Evolutionary conservation across 2,888 invertebrate species (phyloP), one percentile per base, ranked within the genome.

Genomic region (Chrysolina haemoptera): DNA sequence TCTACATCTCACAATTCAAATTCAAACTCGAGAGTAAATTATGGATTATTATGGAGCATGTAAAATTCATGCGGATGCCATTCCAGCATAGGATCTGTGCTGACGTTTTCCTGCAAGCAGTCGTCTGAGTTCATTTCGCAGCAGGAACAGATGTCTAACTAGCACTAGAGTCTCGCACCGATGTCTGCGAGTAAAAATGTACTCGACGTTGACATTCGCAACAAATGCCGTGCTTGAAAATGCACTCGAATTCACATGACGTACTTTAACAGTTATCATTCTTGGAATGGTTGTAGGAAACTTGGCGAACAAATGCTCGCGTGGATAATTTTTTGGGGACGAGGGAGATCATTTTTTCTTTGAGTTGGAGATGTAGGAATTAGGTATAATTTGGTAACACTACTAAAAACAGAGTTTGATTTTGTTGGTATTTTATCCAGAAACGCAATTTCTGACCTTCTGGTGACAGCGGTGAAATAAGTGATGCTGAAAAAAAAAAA

Each of bases 141-240:
- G 67, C 67, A 53, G 67, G 53, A 67, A 67, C 67, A 53, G 67
- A 67, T 67, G 67, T 67, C 67, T 53, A 18, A 67, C 67, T 27
- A 18, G 40, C 67, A 67, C 67, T 67, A 67, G 50, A 67, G 40
- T 9, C 10, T 40, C 35, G 50, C 67, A 10, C 18, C 16, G 35
- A 67, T 14, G 41, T 67, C 67, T 53, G 18, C 16, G 10, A 40
- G n/a, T 55, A 14, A 53, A 67, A 67, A 67, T 50, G 48, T 18
- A 11, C 18, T 40, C 40, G 16, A 27, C 18, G 48, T 50, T 50
- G 50, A 66, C 48, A 35, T 50, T 66, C 35, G 22, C 59, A 35
- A 59, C 59, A 53, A 53, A 53, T 53, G 53, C 53, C 20, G 53
- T 10, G 11, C 18, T n/a, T 53, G 12, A 5, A 53, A 12, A 22